Evolutionary conservation across 2,888 invertebrate species (phyloP).

Genomic region (Brenthis daphne): DNA sequence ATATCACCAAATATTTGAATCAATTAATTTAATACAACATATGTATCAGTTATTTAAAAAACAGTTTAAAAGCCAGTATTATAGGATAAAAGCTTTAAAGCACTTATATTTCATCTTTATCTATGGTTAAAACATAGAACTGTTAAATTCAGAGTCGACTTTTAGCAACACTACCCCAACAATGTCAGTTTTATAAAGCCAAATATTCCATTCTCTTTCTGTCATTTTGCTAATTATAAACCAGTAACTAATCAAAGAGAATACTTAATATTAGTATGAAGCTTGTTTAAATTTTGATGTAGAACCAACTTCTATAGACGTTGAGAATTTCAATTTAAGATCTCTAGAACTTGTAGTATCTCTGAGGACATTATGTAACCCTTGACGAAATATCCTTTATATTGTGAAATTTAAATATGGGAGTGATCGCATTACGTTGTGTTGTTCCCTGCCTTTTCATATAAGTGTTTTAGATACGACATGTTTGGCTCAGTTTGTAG

Average conservation of each 20-base stretch:
- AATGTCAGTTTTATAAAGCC: conserved; percentile 12
- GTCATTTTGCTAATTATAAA: conserved; percentile 27
- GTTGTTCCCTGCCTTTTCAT: conserved; percentile 16
- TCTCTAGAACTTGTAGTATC: conserved; percentile 44
- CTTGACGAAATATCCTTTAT: conserved; percentile 44
- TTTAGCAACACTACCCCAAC: conserved; percentile 1
- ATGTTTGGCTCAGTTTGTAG: too few relatives aligned
- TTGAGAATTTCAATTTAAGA: conserved; percentile 48
- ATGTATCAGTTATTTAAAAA: too few relatives aligned
- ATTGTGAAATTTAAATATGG: conserved; percentile 44
- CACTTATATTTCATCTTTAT: too few relatives aligned
- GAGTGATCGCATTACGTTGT: conserved; percentile 37
- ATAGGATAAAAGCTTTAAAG: too few relatives aligned
- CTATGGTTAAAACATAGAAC: too few relatives aligned
- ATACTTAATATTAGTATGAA: conserved; percentile 25
- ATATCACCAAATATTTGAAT: too few relatives aligned
- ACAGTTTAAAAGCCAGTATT: background rate
- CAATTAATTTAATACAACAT: too few relatives aligned
- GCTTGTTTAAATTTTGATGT: conserved; percentile 24
- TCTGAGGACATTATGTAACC: conserved; percentile 45
- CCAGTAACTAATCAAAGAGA: conserved; percentile 26
- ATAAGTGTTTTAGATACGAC: too few relatives aligned
- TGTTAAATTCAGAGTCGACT: background rate
- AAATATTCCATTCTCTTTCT: conserved; percentile 11
- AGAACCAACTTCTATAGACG: conserved; percentile 23